These are phyloP conservation scores for Chiloscyllium punctatum DNA, from an alignment of 2,797 vertebrate genomes.

Conservation along the genomic window DNA sequence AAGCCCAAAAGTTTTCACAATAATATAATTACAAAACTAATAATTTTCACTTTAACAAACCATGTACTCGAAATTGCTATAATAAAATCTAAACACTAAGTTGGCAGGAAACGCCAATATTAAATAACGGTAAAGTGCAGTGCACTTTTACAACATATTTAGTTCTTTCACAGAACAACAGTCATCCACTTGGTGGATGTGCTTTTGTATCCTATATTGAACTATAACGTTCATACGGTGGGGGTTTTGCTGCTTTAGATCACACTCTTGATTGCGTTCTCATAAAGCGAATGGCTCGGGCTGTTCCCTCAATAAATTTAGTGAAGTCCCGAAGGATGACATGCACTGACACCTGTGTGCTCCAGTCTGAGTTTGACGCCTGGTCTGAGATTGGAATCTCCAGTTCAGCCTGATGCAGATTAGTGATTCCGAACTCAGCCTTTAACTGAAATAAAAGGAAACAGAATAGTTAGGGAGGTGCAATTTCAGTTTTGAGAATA, in stretches of 20 bases:
- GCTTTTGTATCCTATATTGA: not conserved
- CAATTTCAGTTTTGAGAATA: not conserved
- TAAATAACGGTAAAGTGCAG: not conserved
- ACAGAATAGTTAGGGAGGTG: not conserved
- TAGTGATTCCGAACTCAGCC: not conserved
- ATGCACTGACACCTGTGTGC: constrained; percentile 53
- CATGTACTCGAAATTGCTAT: not conserved
- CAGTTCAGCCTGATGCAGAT: constrained; percentile 45
- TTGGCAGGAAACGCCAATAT: not conserved
- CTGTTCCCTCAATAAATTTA: constrained; percentile 60
- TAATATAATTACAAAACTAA: not conserved
- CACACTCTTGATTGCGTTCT: not conserved
- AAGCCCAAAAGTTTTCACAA: not conserved
- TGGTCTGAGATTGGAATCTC: constrained; percentile 48
- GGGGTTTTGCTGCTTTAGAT: not conserved
- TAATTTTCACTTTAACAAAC: not conserved
- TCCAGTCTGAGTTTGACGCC: constrained; percentile 51
- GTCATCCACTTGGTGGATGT: not conserved
- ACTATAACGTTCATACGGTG: constrained; percentile 18
- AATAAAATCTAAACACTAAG: not conserved
- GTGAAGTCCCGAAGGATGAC: constrained; percentile 62
- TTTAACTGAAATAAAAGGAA: constrained; percentile 27
- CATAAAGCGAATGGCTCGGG: constrained; percentile 49
- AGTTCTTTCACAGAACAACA: constrained; percentile 26
- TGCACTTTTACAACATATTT: not conserved